phyloP scores from a whole-genome alignment of 2,113 vertebrate genomes.

The Tricholaema leucomelas region DNA sequence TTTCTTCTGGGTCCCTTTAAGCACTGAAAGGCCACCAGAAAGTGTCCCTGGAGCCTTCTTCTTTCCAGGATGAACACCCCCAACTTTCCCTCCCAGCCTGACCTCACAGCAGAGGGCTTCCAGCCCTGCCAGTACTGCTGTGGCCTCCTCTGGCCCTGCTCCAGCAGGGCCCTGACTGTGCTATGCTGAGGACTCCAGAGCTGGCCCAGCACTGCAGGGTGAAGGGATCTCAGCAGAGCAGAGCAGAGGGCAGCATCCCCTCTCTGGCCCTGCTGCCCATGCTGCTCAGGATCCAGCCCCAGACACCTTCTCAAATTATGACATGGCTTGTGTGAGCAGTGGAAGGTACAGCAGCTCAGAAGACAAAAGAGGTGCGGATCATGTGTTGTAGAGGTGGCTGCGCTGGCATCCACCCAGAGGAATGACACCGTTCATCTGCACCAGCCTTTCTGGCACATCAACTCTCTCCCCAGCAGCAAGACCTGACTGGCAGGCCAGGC shows the following conservation, averaged over 20 bases:
- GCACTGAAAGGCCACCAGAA: neutral
- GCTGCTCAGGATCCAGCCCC: fast-evolving
- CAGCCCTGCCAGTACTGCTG: too few species aligned
- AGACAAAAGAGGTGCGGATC: neutral
- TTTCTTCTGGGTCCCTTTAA: neutral
- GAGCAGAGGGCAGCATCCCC: neutral
- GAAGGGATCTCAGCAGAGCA: neutral
- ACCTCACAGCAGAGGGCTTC: neutral
- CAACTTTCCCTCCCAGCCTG: neutral
- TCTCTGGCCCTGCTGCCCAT: neutral
- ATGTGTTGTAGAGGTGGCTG: neutral
- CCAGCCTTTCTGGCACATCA: neutral
- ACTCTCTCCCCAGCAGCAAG: neutral
- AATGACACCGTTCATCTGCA: neutral
- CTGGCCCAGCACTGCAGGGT: fast-evolving
- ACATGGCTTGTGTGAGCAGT: neutral
- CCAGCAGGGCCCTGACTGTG: neutral
- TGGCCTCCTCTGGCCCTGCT: neutral
- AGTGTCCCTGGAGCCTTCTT: neutral
- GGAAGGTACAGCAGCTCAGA: neutral
- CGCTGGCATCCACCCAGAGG: neutral
- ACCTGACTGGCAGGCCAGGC: neutral
- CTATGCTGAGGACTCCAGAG: neutral
- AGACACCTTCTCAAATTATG: neutral
- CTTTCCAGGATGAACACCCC: neutral